A percentile compares a stretch with the other conserved stretches of the same genome.
Evolutionary conservation across 2,113 vertebrate species (phyloP).

Genomic region (Microtus richardsoni): DNA sequence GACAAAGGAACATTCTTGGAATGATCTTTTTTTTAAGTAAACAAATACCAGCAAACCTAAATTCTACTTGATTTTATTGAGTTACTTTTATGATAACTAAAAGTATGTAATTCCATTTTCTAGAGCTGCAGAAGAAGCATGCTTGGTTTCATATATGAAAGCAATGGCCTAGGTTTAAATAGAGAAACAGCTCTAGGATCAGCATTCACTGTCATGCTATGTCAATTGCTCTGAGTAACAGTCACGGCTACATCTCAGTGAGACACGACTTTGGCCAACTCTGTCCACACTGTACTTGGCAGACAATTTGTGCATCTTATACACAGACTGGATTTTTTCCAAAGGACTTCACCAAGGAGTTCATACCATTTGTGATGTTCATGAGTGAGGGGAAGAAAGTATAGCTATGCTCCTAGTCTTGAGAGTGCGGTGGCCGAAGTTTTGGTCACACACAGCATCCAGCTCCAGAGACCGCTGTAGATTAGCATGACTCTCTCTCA

Average conservation of each 20-base stretch:
- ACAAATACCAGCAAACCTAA: constrained; percentile 24
- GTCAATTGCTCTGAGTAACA: neutral
- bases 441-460: constrained; percentile 25
- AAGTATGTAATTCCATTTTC: neutral
- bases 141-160: neutral
- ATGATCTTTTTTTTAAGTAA: neutral
- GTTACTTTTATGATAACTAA: neutral
- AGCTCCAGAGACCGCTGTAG: neutral
- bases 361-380: neutral
- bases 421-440: neutral
- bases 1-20: neutral
- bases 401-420: neutral
- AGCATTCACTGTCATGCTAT: neutral
- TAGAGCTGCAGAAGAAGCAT: neutral
- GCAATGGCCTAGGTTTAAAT: neutral
- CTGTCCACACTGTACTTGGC: constrained; percentile 16
- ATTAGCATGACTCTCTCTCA: neutral
- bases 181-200: constrained; percentile 23
- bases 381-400: neutral
- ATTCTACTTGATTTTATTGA: neutral
- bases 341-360: neutral
- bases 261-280: constrained; percentile 19
- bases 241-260: neutral
- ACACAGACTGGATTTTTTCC: constrained; percentile 8
- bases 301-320: constrained; percentile 30